Conservation (phyloP, 2,113 vertebrate genomes). For the Phylloscopus trochiloides region DNA sequence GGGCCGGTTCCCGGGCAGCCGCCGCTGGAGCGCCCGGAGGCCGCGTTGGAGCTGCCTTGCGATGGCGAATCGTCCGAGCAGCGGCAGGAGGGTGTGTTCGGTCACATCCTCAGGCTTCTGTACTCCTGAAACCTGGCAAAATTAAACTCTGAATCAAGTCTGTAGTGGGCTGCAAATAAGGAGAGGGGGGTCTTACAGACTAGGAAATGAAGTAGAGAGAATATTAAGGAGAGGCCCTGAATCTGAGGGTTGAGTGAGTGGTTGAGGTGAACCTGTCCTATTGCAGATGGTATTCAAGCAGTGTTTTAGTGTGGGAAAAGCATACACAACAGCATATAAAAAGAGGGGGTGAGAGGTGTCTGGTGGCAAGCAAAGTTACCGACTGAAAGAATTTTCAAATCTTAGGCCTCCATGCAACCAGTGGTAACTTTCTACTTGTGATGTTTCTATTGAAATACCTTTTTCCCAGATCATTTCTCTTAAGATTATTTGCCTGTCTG, state of each 20-base stretch:
- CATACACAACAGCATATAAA: rapidly evolving
- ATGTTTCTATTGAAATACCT: not conserved
- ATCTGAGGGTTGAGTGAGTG: not conserved
- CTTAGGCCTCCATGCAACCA: not conserved
- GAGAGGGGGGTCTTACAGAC: not conserved
- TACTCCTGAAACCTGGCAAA: rapidly evolving
- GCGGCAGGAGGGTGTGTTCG: not conserved
- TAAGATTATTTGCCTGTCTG: not conserved
- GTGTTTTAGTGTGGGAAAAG: not conserved
- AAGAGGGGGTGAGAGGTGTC: not conserved
- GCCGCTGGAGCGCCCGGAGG: not conserved
- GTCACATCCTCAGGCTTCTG: rapidly evolving
- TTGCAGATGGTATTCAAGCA: not conserved
- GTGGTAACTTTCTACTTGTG: rapidly evolving
- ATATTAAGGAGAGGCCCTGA: not conserved
- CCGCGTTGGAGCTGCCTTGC: not conserved
- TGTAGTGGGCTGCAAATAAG: not conserved
- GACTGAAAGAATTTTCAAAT: not conserved
- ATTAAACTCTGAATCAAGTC: rapidly evolving
- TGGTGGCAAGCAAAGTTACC: not conserved
- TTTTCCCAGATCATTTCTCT: not conserved
- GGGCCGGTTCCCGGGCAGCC: not conserved
- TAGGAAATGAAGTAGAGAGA: not conserved
- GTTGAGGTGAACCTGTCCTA: rapidly evolving
- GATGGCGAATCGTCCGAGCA: not conserved